phyloP scores from a whole-genome alignment of 2,113 vertebrate genomes.

The Xiphophorus hellerii region DNA sequence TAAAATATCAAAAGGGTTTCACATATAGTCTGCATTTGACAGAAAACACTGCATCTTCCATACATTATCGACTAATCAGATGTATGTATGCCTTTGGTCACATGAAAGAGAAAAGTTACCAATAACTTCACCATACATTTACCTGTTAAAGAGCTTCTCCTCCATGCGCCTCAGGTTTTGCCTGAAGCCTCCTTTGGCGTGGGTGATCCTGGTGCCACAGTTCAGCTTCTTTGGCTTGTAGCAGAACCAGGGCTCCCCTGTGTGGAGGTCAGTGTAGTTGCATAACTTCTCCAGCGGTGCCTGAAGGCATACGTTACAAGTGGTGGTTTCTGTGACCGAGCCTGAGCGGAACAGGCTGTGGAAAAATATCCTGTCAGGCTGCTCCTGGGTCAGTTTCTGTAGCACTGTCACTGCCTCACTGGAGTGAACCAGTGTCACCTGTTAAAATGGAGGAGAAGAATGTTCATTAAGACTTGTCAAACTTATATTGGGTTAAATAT shows the following conservation, averaged over 20 bases:
- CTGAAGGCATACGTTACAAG: slow-evolving; percentile 87
- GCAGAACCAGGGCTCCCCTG: slow-evolving; percentile 94
- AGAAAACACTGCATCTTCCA: too few species aligned
- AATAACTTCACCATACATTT: neutral
- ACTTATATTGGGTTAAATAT: too few species aligned
- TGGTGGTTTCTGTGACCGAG: slow-evolving; percentile 82
- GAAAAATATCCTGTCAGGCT: slow-evolving; percentile 87
- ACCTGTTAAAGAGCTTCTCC: slow-evolving; percentile 83
- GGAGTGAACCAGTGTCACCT: slow-evolving; percentile 85
- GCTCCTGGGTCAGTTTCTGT: slow-evolving; percentile 81
- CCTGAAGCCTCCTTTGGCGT: slow-evolving; percentile 84
- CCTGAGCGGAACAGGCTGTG: slow-evolving; percentile 87
- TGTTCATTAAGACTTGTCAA: too few species aligned
- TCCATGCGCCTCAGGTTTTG: slow-evolving; percentile 79
- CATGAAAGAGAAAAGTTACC: too few species aligned
- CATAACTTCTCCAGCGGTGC: slow-evolving; percentile 78
- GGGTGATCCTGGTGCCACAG: slow-evolving; percentile 86
- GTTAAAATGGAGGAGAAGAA: neutral
- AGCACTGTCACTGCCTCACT: slow-evolving; percentile 89
- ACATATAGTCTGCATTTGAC: too few species aligned
- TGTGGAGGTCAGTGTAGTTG: slow-evolving; percentile 89
- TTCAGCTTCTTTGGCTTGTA: slow-evolving; percentile 88
- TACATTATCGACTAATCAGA: too few species aligned
- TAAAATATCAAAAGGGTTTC: too few species aligned
- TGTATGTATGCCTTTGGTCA: too few species aligned